Conservation (phyloP, 2,797 vertebrate genomes). For the Ispidina lecontei region DNA sequence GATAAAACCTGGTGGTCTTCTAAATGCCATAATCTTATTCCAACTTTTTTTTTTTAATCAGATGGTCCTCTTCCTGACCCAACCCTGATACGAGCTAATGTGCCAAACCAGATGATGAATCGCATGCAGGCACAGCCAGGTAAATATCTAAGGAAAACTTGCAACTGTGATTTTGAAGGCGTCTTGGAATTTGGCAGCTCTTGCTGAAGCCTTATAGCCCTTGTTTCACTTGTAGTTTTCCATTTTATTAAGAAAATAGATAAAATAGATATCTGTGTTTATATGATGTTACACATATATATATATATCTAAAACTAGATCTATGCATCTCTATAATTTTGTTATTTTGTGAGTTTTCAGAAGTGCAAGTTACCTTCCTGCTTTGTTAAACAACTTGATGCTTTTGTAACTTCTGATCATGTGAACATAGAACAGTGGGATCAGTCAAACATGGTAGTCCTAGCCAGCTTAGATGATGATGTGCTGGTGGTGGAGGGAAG, state of each 20-base stretch:
- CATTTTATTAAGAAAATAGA: neutral
- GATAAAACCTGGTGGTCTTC: neutral
- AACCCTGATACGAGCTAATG: constrained; percentile 86
- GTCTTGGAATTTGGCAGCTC: neutral
- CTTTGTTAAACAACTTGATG: neutral
- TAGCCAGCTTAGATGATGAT: neutral
- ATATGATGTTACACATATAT: neutral
- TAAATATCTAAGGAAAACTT: constrained; percentile 22
- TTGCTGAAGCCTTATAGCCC: neutral
- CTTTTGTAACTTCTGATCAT: neutral
- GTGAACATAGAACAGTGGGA: neutral
- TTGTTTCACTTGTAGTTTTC: neutral
- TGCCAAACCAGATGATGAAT: constrained; percentile 92
- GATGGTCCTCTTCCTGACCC: constrained; percentile 92
- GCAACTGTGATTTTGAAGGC: neutral
- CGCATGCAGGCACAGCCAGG: constrained; percentile 87
- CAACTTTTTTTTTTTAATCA: constrained; percentile 44
- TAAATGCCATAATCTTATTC: neutral
- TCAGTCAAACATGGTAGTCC: neutral
- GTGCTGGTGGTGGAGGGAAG: neutral
- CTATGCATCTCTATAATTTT: neutral
- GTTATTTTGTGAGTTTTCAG: neutral
- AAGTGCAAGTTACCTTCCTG: neutral
- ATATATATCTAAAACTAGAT: neutral
- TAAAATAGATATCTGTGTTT: neutral